Base-by-base conservation (phyloP, 2,113 vertebrate species). In the Saccopteryx bilineata region DNA sequence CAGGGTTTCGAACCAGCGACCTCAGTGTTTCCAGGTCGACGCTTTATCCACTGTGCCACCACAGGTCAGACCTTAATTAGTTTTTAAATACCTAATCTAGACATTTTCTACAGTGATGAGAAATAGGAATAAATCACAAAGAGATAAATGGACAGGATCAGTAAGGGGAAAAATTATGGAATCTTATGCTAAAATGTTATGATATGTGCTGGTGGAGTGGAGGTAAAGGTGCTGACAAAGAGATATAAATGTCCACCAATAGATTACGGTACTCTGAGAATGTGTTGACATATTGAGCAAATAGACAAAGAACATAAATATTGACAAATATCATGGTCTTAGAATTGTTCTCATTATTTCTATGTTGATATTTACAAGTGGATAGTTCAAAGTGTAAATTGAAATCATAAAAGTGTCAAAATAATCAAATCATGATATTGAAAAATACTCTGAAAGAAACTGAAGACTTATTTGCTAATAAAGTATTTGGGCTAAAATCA, bases 71-170 rank as follows among this genome's bases (percentile, higher is more conserved):
- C n/a, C 12, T 91, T 78, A 96, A 95, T 21, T 71, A 2, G 26
- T 87, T 97, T 93, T 85, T 94, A 95, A 96, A 89, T 95, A 90
- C 66, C 52, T 69, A 68, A 60, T 87, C 85, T 94, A 90, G 19
- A 76, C 8, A 91, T 63, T 75, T 74, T 92, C 50, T 74, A 75
- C 7, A 74, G 65, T 82, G 24, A 79, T 65, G 28, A 93, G 31
- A 95, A 87, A 58, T 28, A 74, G 9, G 24, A 94, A 88, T 71
- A 76, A 74, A 90, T 76, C 61, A 88, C 21, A 72, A 69, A 74
- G 66, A 79, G 9, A 68, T 95, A 90, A 87, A 82, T 85, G 18
- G 28, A 11, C 5, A 69, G 87, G 31, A 97, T 26, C 3, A 89
- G 19, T 94, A 90, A 91, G 7, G 68, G 46, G 82, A 88, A 72